These are phyloP conservation scores for Cecidostiba fungosa DNA, from an alignment of 2,888 invertebrate genomes.

Conservation along the genomic window DNA sequence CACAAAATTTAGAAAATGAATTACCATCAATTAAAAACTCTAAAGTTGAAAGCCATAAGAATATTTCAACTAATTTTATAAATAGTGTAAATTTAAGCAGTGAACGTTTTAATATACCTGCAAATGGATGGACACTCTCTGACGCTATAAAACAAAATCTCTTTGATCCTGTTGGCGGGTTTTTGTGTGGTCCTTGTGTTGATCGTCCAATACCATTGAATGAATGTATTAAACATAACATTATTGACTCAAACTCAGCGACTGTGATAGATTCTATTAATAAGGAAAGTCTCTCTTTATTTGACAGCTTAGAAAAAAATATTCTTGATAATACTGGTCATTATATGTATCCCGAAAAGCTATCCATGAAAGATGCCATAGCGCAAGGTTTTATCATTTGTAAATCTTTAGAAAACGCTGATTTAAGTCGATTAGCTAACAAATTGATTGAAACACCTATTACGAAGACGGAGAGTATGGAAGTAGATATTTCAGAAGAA, in stretches of 20 bases:
- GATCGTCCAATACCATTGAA: conserved; percentile 92
- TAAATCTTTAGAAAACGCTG: conserved; percentile 66
- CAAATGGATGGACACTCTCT: conserved; percentile 3
- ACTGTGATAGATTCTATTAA: conserved; percentile 89
- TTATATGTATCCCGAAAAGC: conserved; percentile 83
- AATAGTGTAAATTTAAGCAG: not conserved
- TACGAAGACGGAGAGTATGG: conserved; percentile 79
- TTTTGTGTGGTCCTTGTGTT: conserved; percentile 63
- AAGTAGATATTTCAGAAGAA: conserved; percentile 79
- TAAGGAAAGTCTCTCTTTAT: conserved; percentile 85
- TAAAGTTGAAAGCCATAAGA: not conserved
- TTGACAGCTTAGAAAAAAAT: conserved; percentile 89
- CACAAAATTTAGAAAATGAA: not conserved
- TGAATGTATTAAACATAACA: conserved; percentile 92
- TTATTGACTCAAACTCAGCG: conserved; percentile 92
- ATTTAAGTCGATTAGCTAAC: not conserved
- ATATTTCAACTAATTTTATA: not conserved
- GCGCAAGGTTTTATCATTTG: conserved; percentile 85
- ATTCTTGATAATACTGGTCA: conserved; percentile 90
- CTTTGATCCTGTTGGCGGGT: conserved; percentile 27
- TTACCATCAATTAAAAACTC: not conserved
- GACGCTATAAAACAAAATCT: conserved; percentile 32
- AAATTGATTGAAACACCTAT: conserved; percentile 68
- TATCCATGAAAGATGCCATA: conserved; percentile 90
- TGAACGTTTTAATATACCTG: not conserved